Base-by-base conservation (phyloP, 2,888 invertebrate species). In the Agapostemon virescens region DNA sequence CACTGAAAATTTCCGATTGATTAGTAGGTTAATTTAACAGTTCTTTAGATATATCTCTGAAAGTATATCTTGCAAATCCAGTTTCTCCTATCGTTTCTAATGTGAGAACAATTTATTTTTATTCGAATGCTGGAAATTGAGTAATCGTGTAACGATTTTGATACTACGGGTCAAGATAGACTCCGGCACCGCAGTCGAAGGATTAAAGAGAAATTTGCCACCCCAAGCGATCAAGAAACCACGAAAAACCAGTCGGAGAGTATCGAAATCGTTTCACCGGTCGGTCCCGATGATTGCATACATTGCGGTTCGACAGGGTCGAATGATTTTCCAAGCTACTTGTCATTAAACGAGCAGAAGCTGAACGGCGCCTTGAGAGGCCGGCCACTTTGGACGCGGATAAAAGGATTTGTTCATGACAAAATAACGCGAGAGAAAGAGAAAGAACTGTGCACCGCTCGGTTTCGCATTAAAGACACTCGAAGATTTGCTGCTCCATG, bases 391-490 rank as follows among this genome's bases (percentile, higher is more conserved):
- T 49, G 40, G 74, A n/a, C 6, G n/a, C 55, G 68, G 11, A 73
- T 75, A 88, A 90, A 90, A 86, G 86, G 86, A 89, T 90, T 61
- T 87, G 86, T 89, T 91, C 90, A 88, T 86, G 88, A 85, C 88
- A 89, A 89, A 90, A 89, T 89, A 90, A 89, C 89, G 84, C 84
- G 85, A 72, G 79, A 23, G 15, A 15, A 23, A 52, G 52, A 52
- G 52, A 52, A 23, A 55, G 52, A 55, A 23, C 23, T 23, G 26
- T 67, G 74, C 82, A 61, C 66, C 68, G 79, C 83, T 90, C 89
- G 89, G 89, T 90, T 88, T 90, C 89, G 88, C 89, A 89, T 91
- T 91, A 89, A 89, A 88, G 89, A 90, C 88, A 88, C 89, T 90
- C 85, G 83, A 88, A 88, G 88, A 80, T 86, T n/a, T 87, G 72